Evolutionary conservation across 2,797 vertebrate genomes (phyloP), one percentile per base, ranked within the genome.

Genomic region (Xyrichtys novacula): DNA sequence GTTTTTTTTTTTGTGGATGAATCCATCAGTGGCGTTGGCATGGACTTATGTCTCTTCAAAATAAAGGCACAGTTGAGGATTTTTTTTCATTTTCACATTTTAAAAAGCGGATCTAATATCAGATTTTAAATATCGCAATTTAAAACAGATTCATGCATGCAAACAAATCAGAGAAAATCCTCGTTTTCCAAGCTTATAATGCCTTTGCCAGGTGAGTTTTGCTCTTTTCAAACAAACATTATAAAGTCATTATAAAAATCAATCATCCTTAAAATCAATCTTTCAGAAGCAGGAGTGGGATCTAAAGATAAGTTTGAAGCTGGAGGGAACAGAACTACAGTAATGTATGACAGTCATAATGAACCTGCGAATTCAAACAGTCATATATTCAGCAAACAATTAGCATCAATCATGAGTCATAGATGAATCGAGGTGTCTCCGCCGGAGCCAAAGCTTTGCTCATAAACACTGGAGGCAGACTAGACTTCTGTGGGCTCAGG

Each of bases 391-490:
- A 48, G 76, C 74, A 74, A 83, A 76, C 65, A 67, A 62, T 77
- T 71, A 73, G 59, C 55, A 47, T 74, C 72, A 64, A 34, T 81
- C 80, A 74, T 84, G 71, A 80, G 71, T 83, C 74, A 60, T 4
- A 66, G 74, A 82, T 85, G 76, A 85, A 89, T 87, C 72, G 50
- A 84, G 67, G 73, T 67, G 76, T 77, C 83, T 78, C 66, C 69
- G 23, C 32, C 44, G 14, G 74, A 83, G 77, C 76, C 71, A 67
- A 65, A 65, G 58, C 61, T 65, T n/a, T 44, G 67, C 85, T 87
- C 78, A 85, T 86, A 88, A 81, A 88, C 81, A 85, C 79, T 75
- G 81, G 80, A 82, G 74, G 75, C 86, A 74, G 80, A 81, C 88
- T 74, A 74, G 70, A 84, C 83, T 71, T 80, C 78, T 86, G 87